A percentile compares a stretch with the other conserved stretches of the same genome.
phyloP scores from a whole-genome alignment of 2,888 invertebrate species.

The Hesperia comma region DNA sequence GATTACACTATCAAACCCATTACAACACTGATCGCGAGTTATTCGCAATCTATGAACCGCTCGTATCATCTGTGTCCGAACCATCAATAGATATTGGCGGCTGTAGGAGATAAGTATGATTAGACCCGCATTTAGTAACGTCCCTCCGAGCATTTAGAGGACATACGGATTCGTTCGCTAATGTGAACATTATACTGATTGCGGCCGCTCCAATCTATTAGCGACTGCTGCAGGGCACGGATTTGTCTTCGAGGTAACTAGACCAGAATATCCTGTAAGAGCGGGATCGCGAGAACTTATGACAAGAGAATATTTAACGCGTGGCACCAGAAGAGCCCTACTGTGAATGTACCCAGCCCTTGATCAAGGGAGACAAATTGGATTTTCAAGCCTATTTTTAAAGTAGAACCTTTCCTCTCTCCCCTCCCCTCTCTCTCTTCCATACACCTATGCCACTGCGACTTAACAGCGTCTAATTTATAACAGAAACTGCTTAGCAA shows the following conservation, averaged over 20 bases:
- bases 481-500: too few species aligned
- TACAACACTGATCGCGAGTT: not conserved
- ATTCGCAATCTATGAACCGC: not conserved
- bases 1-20: not conserved
- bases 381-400: too few species aligned
- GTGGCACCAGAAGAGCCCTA: too few species aligned
- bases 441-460: too few species aligned
- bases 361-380: too few species aligned
- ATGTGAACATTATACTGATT: constrained; percentile 7
- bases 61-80: not conserved
- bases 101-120: constrained; percentile 3
- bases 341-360: too few species aligned
- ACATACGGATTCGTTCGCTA: not conserved
- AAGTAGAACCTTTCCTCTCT: too few species aligned
- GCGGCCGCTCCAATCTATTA: not conserved
- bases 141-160: not conserved
- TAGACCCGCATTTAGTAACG: constrained; percentile 10
- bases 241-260: not conserved
- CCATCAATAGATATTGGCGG: constrained; percentile 3
- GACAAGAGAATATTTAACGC: too few species aligned
- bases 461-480: too few species aligned
- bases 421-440: too few species aligned
- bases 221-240: not conserved
- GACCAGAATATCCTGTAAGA: too few species aligned
- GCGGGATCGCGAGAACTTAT: too few species aligned